Base-by-base conservation (phyloP, 2,888 invertebrate species). In the Sesia bembeciformis region DNA sequence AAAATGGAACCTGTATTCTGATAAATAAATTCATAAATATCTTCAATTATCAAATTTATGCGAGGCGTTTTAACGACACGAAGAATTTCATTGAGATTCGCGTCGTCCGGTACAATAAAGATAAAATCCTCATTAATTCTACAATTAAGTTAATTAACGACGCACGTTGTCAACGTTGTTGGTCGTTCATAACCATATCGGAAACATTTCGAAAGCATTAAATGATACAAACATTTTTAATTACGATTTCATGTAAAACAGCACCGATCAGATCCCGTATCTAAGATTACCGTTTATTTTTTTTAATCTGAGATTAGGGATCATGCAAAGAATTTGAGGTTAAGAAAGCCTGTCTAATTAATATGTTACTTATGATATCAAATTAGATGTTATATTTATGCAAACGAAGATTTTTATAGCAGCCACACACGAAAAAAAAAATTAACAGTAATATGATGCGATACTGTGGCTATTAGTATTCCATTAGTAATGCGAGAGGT, bases 401-500 rank as follows among this genome's bases (percentile, higher is more conserved):
- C 82, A 85, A 86, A 86, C 84, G 61, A 60, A 63, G 60, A 62
- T 60, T 74, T 80, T 80, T 78, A 82, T 79, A 61, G 74, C 67
- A 70, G 64, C 80, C 79, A 81, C 83, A 84, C 84, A 84, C 79
- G 81, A 80, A 70, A 81, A 64, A 70, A 72, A 68, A 68, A 72
- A 76, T 68, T 74, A 73, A 72, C 67, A 70, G 81, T 76, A 79
- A 84, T 68, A 66, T 65, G 74, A 81, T 73, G 62, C 67, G 67
- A 51, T 57, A 52, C 59, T 57, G 58, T 56, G 66, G 67, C 73
- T 74, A 81, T 82, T 79, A 80, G 78, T 72, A 72, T 77, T 73
- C 75, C 72, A 80, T 83, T 81, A 81, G 82, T 80, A 78, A 83
- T 77, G 72, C 66, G 74, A 84, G 75, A 79, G 70, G 68, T 69